Conservation (phyloP, 2,888 invertebrate species). For the Eupithecia abbreviata region DNA sequence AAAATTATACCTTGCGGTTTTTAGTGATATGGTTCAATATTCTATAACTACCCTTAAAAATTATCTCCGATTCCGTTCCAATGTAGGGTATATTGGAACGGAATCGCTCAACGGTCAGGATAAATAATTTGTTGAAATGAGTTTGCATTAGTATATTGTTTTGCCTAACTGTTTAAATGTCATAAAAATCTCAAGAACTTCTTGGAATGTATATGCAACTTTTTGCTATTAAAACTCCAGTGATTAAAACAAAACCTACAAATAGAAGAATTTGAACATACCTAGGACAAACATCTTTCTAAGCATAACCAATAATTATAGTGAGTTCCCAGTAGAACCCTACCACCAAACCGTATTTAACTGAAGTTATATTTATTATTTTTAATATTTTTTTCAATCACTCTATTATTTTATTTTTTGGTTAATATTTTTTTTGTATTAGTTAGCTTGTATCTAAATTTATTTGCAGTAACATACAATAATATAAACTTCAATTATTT, state of each 20-base stretch:
- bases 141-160: neutral
- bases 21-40: neutral
- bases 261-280: neutral
- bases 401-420: slow-evolving; percentile 14
- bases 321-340: neutral
- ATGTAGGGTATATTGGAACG: neutral
- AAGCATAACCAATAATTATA: neutral
- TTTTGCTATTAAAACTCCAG: neutral
- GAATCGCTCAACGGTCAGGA: neutral
- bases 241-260: neutral
- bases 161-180: neutral
- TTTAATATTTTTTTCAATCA: slow-evolving; percentile 36
- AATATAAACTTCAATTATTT: neutral
- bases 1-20: neutral
- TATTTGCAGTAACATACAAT: slow-evolving; percentile 38
- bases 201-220: neutral
- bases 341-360: slow-evolving; percentile 4
- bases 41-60: neutral
- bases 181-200: neutral
- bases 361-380: slow-evolving; percentile 3
- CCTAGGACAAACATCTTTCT: neutral
- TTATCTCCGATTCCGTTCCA: neutral
- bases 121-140: neutral
- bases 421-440: slow-evolving; percentile 21
- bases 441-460: slow-evolving; percentile 9